phyloP scores from a whole-genome alignment of 2,888 invertebrate species.

The Tipula lateralis region DNA sequence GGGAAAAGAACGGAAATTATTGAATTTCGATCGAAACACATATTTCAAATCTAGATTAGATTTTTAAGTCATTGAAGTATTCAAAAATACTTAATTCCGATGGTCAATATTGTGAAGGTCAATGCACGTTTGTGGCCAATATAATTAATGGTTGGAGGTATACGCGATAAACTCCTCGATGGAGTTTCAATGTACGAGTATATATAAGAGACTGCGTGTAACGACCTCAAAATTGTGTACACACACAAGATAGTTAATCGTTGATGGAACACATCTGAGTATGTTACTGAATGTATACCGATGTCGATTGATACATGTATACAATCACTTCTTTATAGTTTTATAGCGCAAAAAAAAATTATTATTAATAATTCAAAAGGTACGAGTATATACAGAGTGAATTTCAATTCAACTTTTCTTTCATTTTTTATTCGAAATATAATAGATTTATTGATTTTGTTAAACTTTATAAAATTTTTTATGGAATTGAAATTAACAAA shows the following conservation, averaged over 20 bases:
- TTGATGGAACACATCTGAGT: background rate
- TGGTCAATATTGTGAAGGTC: background rate
- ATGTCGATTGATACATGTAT: background rate
- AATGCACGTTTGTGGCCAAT: background rate
- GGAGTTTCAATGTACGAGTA: no score
- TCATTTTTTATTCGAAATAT: background rate
- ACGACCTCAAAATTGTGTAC: background rate
- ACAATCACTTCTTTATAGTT: background rate
- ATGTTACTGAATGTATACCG: background rate
- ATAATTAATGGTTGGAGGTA: background rate
- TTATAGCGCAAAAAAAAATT: background rate
- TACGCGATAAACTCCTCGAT: background rate
- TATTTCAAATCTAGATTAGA: background rate
- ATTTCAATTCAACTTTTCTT: background rate
- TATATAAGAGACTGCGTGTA: background rate
- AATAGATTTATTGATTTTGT: constrained; percentile 20
- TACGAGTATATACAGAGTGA: background rate
- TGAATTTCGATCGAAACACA: background rate
- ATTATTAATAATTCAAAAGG: background rate
- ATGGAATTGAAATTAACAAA: constrained; percentile 24
- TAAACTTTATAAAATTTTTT: background rate
- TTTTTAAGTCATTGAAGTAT: background rate
- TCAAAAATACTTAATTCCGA: background rate
- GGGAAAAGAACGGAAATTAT: background rate
- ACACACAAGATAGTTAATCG: background rate